Percentiles rank a stretch among this genome's conserved stretches.
These are phyloP conservation scores for Euthynnus affinis DNA, from an alignment of 2,797 vertebrate species.

Conservation along the genomic window DNA sequence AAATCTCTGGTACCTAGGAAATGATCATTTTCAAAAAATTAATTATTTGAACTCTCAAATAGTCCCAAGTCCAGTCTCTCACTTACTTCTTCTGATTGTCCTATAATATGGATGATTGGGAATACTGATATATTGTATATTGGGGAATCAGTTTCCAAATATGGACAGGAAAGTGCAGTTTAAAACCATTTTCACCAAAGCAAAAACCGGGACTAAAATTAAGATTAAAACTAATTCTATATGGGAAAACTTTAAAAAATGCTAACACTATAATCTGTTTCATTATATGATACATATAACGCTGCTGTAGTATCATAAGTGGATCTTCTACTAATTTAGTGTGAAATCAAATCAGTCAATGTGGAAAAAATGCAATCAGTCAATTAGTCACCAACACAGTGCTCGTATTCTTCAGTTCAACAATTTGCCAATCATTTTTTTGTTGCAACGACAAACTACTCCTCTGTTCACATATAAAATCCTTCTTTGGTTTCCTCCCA, in stretches of 20 bases:
- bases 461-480: slow-evolving; percentile 24
- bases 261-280: neutral
- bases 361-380: neutral
- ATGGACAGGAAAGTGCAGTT: neutral
- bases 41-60: neutral
- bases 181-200: neutral
- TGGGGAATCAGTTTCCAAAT: too few species aligned
- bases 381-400: neutral
- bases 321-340: neutral
- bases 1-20: neutral
- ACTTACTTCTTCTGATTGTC: neutral
- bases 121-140: too few species aligned
- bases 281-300: neutral
- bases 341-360: neutral
- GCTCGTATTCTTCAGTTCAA: slow-evolving; percentile 1
- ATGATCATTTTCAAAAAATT: neutral
- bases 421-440: slow-evolving; percentile 27
- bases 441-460: slow-evolving; percentile 10
- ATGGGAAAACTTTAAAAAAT: neutral
- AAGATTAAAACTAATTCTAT: neutral
- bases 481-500: slow-evolving; percentile 50
- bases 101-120: too few species aligned
- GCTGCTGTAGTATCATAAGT: neutral
- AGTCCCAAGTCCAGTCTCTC: neutral
- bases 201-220: too few species aligned